Evolutionary conservation across 2,888 invertebrate genomes (phyloP), one percentile per base, ranked within the genome.

Genomic region (Drosophila recens): DNA sequence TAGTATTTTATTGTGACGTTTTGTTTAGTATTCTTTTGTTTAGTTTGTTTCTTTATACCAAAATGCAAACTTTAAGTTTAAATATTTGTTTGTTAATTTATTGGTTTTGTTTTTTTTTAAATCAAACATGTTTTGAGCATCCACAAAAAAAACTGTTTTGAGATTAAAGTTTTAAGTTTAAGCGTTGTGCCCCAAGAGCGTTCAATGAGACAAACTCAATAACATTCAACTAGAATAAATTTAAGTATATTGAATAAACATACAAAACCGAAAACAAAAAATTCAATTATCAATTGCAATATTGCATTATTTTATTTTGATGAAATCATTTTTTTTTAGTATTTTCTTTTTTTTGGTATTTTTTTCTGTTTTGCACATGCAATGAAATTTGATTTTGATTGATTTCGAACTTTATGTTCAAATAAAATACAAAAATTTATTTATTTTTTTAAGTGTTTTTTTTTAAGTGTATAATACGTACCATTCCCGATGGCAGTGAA

Each of bases 401-500:
- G 73, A 76, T 69, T 52, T 76, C 64, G 62, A 76, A 63, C 59
- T 63, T 72, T 48, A 66, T 75, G 63, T 64, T 67, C 61, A 70
- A 74, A 62, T 67, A 67, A 64, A 56, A 75, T 63, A 75, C 65
- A 38, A 59, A 79, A 75, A 75, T 65, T 67, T 68, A 87, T 84
- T 69, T n/a, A n/a, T n/a, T n/a, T n/a, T n/a, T n/a, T n/a, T n/a
- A n/a, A n/a, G n/a, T n/a, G n/a, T n/a, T n/a, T 4, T 15, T 4
- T 15, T 36, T 4, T 36, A 23, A 23, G 15, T 40, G 10, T 17
- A 1, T 13, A 49, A 89, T 91, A 92, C 93, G 85, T 91, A 93
- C 93, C 93, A 93, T 93, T 92, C 93, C 93, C 11, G 93, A 93
- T 72, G 93, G 93, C 81, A 93, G 89, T 85, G 93, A 93, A 90